A percentile compares a stretch with the other conserved stretches of the same genome.
Conservation (phyloP, 2,113 vertebrate species). For the Pedionomus torquatus region DNA sequence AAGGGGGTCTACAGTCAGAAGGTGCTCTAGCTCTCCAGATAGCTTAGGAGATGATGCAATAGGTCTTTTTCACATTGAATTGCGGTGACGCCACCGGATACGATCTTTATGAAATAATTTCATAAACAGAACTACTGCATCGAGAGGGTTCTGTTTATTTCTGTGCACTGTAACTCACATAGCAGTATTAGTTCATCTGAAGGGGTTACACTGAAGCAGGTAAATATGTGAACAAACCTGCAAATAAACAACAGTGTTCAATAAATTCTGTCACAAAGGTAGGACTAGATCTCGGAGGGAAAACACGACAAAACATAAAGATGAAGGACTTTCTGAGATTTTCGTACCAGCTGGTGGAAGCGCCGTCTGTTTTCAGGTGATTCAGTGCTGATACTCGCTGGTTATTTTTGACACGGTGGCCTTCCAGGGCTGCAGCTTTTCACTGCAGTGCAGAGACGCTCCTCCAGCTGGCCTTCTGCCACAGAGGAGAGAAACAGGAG, state of each 20-base stretch:
- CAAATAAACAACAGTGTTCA: background rate
- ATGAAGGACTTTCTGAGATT: background rate
- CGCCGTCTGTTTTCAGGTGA: background rate
- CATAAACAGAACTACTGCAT: background rate
- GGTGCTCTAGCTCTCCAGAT: background rate
- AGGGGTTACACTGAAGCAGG: background rate
- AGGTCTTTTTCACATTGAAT: background rate
- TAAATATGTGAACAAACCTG: background rate
- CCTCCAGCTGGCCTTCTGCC: conserved; percentile 51
- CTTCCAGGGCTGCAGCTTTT: conserved; percentile 61
- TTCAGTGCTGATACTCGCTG: background rate
- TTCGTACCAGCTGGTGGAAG: background rate
- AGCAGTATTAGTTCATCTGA: background rate
- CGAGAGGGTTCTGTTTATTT: background rate
- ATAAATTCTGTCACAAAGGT: background rate
- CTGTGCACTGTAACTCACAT: background rate
- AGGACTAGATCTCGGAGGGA: background rate
- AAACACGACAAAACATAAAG: background rate
- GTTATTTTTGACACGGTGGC: conserved; percentile 3
- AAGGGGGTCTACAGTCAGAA: background rate
- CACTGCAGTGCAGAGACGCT: conserved; percentile 70
- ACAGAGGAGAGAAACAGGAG: background rate
- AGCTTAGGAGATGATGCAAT: background rate
- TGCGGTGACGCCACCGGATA: background rate
- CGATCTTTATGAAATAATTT: background rate